Evolutionary conservation across 2,888 invertebrate species (phyloP).

Genomic region (Dicranocentrus wangi): DNA sequence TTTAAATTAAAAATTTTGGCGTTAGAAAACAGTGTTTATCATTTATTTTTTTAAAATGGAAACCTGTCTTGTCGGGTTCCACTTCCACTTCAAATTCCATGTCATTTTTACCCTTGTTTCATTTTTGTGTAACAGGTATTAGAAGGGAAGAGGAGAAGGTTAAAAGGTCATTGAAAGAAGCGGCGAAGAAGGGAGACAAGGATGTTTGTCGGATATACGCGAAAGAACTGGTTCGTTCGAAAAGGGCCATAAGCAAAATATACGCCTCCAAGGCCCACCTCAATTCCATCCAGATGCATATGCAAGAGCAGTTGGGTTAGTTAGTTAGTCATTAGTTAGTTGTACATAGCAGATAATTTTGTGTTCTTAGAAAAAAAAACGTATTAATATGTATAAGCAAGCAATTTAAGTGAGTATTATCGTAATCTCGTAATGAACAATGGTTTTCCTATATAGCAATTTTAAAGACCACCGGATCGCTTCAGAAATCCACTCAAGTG

Average conservation of each 20-base stretch:
- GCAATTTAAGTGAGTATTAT: too few relatives aligned
- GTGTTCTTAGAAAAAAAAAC: not conserved
- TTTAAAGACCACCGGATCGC: slow-evolving; percentile 90
- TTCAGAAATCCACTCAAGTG: slow-evolving; percentile 97
- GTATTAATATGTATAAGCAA: not conserved
- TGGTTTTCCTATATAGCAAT: slow-evolving; percentile 81
- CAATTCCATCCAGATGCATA: slow-evolving; percentile 95
- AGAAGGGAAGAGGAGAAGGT: slow-evolving; percentile 98
- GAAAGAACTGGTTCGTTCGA: slow-evolving; percentile 90
- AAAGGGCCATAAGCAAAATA: slow-evolving; percentile 91
- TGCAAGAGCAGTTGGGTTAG: slow-evolving; percentile 96
- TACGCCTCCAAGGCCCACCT: slow-evolving; percentile 97
- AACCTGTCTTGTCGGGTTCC: too few relatives aligned
- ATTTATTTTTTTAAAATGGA: slow-evolving; percentile 18
- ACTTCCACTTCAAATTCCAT: too few relatives aligned
- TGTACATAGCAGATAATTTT: too few relatives aligned
- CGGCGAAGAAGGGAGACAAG: slow-evolving; percentile 91
- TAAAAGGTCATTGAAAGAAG: slow-evolving; percentile 92
- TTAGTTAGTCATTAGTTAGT: too few relatives aligned
- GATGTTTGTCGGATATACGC: slow-evolving; percentile 95
- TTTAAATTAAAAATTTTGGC: slow-evolving; percentile 13
- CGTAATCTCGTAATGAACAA: too few relatives aligned
- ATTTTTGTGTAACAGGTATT: too few relatives aligned
- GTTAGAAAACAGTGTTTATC: not conserved
- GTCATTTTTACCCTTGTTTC: too few relatives aligned